A percentile compares a stretch with the other conserved stretches of the same genome.
Conservation (phyloP, 2,888 invertebrate genomes). For the Sclerodermus sp. region DNA sequence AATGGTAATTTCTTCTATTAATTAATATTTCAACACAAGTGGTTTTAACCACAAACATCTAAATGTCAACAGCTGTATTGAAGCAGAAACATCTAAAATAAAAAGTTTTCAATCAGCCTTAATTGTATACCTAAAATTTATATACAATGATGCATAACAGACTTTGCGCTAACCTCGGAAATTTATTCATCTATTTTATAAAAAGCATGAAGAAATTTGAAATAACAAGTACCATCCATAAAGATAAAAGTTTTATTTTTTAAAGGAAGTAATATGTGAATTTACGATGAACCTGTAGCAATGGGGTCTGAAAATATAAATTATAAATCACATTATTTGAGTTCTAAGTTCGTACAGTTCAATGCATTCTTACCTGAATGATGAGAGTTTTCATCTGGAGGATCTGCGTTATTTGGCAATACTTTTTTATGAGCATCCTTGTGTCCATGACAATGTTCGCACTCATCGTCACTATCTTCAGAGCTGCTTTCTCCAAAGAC, state of each 20-base stretch:
- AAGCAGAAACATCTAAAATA: no score
- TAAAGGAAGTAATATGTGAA: constrained; percentile 7
- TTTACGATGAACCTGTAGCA: constrained; percentile 33
- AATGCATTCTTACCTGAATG: constrained; percentile 30
- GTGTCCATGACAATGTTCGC: constrained; percentile 85
- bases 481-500: constrained; percentile 88
- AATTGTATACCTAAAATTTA: no score
- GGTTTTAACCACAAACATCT: no score
- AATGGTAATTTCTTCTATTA: no score
- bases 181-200: no score
- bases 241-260: constrained; percentile 7
- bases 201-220: no score
- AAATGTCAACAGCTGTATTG: no score
- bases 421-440: constrained; percentile 51
- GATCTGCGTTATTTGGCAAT: constrained; percentile 32
- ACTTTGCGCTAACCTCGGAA: no score
- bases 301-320: constrained; percentile 38
- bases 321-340: not conserved
- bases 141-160: no score
- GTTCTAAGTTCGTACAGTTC: not conserved
- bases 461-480: constrained; percentile 79
- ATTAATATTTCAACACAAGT: no score
- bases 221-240: constrained; percentile 1
- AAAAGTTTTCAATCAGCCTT: no score
- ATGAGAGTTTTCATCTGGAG: constrained; percentile 35